These are phyloP conservation scores for Tipula helvola DNA, from an alignment of 2,888 invertebrate species.

Conservation along the genomic window DNA sequence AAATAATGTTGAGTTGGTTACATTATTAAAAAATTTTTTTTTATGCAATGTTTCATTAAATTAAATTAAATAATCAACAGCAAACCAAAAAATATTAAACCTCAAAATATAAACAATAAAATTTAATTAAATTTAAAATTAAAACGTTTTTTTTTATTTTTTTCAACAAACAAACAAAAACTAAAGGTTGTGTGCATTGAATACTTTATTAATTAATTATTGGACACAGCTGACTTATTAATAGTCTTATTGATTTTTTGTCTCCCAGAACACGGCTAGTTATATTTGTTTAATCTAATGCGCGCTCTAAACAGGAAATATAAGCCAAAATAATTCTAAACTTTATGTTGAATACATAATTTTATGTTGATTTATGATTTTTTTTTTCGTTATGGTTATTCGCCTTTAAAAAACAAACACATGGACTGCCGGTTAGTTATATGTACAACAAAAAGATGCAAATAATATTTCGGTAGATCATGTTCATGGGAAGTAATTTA, in stretches of 20 bases:
- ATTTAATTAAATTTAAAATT: neutral
- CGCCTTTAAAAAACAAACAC: neutral
- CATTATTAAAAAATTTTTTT: neutral
- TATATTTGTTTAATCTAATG: neutral
- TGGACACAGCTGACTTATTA: neutral
- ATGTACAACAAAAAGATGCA: neutral
- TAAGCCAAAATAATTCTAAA: neutral
- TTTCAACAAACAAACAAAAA: neutral
- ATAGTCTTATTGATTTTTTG: neutral
- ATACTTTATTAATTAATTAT: neutral
- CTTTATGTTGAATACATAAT: neutral
- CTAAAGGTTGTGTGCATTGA: neutral
- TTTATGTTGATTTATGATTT: neutral
- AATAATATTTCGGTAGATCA: neutral
- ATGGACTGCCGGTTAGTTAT: neutral
- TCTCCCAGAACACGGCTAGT: neutral
- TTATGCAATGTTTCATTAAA: neutral
- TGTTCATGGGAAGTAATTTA: constrained; percentile 4
- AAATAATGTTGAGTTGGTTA: neutral
- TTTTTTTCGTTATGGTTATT: neutral
- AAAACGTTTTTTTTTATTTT: neutral
- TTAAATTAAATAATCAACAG: neutral
- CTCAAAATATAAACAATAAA: neutral
- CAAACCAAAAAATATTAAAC: neutral
- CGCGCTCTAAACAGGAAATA: neutral